Conservation (phyloP, 2,113 vertebrate species). For the Albula goreensis region DNA sequence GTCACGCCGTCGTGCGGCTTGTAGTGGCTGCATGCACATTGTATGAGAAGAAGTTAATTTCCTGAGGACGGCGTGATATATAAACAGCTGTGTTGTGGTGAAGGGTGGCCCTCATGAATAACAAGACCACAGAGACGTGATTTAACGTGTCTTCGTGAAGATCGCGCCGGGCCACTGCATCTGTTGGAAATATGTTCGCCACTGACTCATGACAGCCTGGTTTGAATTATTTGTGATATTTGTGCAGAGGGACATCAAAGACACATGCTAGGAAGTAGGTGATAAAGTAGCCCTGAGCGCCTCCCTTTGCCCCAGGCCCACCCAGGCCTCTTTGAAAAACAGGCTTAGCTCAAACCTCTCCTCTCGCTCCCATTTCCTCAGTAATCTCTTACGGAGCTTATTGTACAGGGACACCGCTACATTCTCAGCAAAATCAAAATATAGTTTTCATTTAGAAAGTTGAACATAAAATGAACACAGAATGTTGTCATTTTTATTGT, state of each 20-base stretch:
- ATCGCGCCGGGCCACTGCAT: constrained; percentile 39
- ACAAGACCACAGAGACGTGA: constrained; percentile 50
- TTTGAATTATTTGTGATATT: constrained; percentile 40
- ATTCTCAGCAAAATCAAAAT: background rate
- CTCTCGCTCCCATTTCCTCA: background rate
- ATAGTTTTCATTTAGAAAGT: background rate
- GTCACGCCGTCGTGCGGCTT: constrained; percentile 57
- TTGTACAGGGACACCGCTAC: background rate
- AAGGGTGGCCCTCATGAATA: constrained; percentile 28
- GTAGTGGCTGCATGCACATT: constrained; percentile 34
- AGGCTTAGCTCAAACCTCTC: constrained; percentile 17
- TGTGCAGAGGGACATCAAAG: constrained; percentile 36
- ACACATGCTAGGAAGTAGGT: constrained; percentile 32
- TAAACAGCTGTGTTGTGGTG: constrained; percentile 57
- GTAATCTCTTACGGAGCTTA: constrained; percentile 10
- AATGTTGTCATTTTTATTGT: no score
- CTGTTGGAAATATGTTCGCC: constrained; percentile 52
- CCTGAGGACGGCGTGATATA: constrained; percentile 62
- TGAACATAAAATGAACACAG: background rate
- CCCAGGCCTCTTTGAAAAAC: constrained; percentile 25
- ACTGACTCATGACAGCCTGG: constrained; percentile 21
- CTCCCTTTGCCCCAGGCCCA: constrained; percentile 25
- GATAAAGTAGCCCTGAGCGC: constrained; percentile 31
- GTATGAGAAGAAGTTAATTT: constrained; percentile 60
- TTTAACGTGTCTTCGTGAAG: constrained; percentile 44